Conservation (phyloP, 2,113 vertebrate species). For the Regulus satrapa region DNA sequence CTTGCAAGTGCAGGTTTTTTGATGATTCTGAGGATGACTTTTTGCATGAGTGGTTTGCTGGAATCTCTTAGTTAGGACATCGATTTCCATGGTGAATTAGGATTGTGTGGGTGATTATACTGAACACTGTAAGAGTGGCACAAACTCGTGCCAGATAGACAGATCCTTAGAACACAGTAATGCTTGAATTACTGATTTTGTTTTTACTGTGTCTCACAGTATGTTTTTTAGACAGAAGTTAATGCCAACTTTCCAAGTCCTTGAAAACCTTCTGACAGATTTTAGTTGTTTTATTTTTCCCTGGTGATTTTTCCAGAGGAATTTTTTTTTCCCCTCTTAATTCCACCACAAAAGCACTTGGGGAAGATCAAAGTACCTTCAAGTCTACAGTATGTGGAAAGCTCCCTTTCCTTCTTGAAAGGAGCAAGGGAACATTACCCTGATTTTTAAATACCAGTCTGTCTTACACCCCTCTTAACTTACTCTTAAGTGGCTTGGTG, state of each 20-base stretch:
- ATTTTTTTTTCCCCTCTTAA: not conserved
- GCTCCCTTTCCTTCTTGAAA: not conserved
- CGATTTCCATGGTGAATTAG: not conserved
- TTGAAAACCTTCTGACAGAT: not conserved
- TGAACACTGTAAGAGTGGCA: not conserved
- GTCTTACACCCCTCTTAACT: not conserved
- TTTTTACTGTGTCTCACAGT: not conserved
- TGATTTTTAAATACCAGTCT: not conserved
- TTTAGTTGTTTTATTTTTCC: rapidly evolving
- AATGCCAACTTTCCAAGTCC: not conserved
- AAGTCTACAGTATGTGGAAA: not conserved
- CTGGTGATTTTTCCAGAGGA: not conserved
- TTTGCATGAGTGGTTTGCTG: not conserved
- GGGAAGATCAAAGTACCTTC: not conserved
- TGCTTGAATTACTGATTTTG: not conserved
- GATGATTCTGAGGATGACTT: not conserved
- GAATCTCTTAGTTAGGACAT: not conserved
- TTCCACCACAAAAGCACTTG: rapidly evolving
- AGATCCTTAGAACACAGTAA: not conserved
- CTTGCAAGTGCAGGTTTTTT: not conserved
- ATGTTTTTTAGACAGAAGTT: not conserved
- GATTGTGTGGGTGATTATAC: not conserved
- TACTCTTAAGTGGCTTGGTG: not conserved
- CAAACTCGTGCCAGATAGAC: rapidly evolving
- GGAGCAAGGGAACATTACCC: not conserved